Percentiles rank a stretch among this genome's conserved stretches.
Conservation (phyloP, 1,140 invertebrate genomes). For the Diabrotica undecimpunctata region DNA sequence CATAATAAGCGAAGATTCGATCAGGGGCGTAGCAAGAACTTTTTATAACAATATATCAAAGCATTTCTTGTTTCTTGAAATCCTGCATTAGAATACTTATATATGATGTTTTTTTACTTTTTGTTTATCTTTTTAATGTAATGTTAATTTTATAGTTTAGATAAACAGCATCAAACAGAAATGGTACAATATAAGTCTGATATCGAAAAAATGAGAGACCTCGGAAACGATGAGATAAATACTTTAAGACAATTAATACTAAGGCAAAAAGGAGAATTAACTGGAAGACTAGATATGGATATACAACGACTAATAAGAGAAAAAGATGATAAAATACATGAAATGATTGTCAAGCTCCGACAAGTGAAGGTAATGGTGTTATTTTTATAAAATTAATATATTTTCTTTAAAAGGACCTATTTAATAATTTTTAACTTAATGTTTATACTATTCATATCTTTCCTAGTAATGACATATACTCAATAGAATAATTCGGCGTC, state of each 20-base stretch:
- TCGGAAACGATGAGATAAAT: conserved; percentile 34
- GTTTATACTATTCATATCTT: neutral
- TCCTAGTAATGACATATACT: too few species aligned
- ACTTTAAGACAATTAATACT: conserved; percentile 45
- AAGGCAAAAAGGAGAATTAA: conserved; percentile 45
- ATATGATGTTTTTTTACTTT: too few species aligned
- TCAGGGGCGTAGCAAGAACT: too few species aligned
- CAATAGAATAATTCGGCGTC: too few species aligned
- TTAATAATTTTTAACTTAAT: too few species aligned
- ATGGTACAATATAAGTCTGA: conserved; percentile 52
- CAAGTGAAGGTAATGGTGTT: conserved; percentile 31
- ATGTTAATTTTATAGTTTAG: conserved; percentile 43
- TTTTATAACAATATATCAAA: too few species aligned
- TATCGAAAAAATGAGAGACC: conserved; percentile 48
- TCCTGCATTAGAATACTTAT: too few species aligned
- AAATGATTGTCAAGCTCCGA: conserved; percentile 43
- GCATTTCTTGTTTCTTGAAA: too few species aligned
- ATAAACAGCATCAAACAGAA: conserved; percentile 52
- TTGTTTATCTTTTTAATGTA: neutral
- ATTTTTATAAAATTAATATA: neutral
- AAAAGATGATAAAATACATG: conserved; percentile 50
- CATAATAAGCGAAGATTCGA: too few species aligned
- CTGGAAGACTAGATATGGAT: conserved; percentile 44
- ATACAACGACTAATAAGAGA: conserved; percentile 50
- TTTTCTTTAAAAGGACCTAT: too few species aligned